Percentiles rank a stretch among this genome's conserved stretches.
phyloP scores from a whole-genome alignment of 1,140 invertebrate species.

The Heliconius hewitsoni region DNA sequence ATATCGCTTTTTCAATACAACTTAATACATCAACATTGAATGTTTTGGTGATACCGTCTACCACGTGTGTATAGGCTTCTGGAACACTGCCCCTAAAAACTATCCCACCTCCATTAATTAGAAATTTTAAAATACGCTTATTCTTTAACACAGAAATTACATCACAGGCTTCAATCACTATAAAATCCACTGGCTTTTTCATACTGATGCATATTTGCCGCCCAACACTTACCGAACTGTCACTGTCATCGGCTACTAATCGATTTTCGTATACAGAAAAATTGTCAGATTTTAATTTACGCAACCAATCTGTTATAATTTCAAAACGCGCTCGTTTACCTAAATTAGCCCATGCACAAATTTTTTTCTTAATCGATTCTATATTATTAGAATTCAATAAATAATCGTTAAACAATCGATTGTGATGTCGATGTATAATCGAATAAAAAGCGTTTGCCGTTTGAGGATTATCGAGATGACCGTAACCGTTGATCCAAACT shows the following conservation, averaged over 20 bases:
- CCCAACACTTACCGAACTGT: constrained; percentile 3
- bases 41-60: no score
- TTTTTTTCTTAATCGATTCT: background rate
- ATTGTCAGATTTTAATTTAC: background rate
- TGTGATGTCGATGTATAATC: constrained; percentile 11
- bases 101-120: constrained; percentile 8
- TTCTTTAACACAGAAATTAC: background rate
- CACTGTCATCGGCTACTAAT: background rate
- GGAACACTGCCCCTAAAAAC: background rate
- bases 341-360: background rate
- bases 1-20: background rate
- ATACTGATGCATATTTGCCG: constrained; percentile 2
- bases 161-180: background rate
- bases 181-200: background rate
- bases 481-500: constrained; percentile 53
- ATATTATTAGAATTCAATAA: background rate
- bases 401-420: background rate
- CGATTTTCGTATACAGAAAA: background rate
- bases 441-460: constrained; percentile 29
- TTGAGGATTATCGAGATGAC: constrained; percentile 41
- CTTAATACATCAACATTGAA: no score
- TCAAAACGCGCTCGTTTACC: background rate
- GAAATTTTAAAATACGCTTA: background rate
- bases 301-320: background rate
- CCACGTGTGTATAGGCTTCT: no score